Conservation (phyloP, 1,140 invertebrate genomes). For the Zaprionus nigranus region DNA sequence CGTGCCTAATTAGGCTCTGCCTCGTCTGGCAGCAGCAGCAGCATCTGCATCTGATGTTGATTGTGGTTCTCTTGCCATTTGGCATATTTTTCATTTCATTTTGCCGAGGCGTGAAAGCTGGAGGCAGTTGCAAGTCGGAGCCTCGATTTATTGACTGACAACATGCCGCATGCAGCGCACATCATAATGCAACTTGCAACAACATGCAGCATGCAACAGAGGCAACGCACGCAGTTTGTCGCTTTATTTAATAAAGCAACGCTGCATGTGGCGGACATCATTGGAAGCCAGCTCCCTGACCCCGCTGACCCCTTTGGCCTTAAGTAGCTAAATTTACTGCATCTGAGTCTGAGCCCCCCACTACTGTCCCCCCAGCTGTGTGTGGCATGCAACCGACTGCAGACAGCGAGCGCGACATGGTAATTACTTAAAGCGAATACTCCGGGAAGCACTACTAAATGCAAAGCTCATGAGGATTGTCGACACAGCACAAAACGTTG, state of each 20-base stretch:
- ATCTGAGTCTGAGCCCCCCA: not conserved
- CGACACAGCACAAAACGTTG: slow-evolving; percentile 39
- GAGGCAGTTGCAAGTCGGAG: not conserved
- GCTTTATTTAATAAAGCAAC: slow-evolving; percentile 47
- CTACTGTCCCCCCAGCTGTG: slow-evolving; percentile 11
- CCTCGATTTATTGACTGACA: slow-evolving; percentile 22
- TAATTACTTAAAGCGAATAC: slow-evolving; percentile 73
- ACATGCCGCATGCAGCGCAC: slow-evolving; percentile 18
- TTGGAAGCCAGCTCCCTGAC: slow-evolving; percentile 4
- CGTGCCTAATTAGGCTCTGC: slow-evolving; percentile 59
- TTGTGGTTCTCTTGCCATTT: slow-evolving; percentile 3
- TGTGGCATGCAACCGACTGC: slow-evolving; percentile 5
- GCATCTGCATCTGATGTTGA: slow-evolving; percentile 6
- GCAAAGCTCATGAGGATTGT: slow-evolving; percentile 55
- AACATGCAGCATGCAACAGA: slow-evolving; percentile 9
- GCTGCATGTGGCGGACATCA: slow-evolving; percentile 33
- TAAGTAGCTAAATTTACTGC: slow-evolving; percentile 44
- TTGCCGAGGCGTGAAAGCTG: no score
- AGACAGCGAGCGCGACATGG: slow-evolving; percentile 45
- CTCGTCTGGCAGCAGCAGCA: slow-evolving; percentile 13
- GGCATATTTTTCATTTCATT: slow-evolving; percentile 12
- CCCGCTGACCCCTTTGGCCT: not conserved
- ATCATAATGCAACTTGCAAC: slow-evolving; percentile 11
- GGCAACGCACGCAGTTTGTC: slow-evolving; percentile 17
- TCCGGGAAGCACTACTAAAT: slow-evolving; percentile 54